Conservation (phyloP, 2,113 vertebrate genomes). For the Ellobius talpinus region DNA sequence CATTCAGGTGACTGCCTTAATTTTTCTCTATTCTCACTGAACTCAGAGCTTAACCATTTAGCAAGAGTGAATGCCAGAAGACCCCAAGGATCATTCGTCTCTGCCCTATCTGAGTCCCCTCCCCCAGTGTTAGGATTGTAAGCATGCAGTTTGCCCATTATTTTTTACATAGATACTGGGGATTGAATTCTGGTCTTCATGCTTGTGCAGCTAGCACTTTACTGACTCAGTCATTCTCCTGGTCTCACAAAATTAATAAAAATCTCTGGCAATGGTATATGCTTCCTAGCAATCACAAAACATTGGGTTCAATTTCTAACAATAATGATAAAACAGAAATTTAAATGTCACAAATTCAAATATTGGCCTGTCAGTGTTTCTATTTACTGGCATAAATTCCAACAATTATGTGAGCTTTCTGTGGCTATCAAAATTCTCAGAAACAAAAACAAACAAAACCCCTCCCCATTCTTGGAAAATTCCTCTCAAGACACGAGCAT, state of each 20-base stretch:
- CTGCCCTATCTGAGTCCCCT: no score
- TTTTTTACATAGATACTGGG: not conserved
- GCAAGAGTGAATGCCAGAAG: not conserved
- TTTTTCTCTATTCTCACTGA: not conserved
- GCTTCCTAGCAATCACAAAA: not conserved
- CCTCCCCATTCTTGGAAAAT: slow-evolving; percentile 27
- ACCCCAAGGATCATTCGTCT: not conserved
- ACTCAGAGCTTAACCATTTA: not conserved
- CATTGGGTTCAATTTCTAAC: not conserved
- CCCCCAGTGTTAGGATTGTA: not conserved
- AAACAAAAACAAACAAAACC: not conserved
- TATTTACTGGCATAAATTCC: slow-evolving; percentile 9
- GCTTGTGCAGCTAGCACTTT: not conserved
- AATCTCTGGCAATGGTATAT: not conserved
- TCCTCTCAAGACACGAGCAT: not conserved
- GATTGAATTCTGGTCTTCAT: not conserved
- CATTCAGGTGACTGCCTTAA: not conserved
- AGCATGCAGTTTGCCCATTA: not conserved
- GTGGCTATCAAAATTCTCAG: not conserved
- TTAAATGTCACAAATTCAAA: slow-evolving; percentile 29
- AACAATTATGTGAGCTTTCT: slow-evolving; percentile 7
- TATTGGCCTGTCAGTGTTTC: not conserved
- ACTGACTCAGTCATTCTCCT: not conserved
- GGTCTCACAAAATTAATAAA: not conserved
- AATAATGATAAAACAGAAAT: not conserved